Percentiles rank a stretch among this genome's conserved stretches.
Evolutionary conservation across 2,888 invertebrate genomes (phyloP).

Genomic region (Nezara viridula): DNA sequence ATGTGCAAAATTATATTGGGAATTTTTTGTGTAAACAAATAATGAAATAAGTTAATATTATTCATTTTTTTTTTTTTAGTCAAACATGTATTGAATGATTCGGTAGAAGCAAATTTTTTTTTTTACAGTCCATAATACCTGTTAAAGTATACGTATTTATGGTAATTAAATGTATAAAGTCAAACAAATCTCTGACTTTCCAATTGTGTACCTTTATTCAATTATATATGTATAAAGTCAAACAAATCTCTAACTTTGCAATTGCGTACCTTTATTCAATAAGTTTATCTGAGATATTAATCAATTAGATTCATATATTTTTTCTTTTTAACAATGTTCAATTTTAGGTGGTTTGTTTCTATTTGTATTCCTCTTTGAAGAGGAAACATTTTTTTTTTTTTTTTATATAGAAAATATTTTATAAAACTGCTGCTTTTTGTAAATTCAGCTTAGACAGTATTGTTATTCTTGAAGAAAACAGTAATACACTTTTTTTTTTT

Average conservation of each 20-base stretch:
- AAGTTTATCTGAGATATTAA: not conserved
- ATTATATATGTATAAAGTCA: not conserved
- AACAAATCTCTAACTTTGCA: not conserved
- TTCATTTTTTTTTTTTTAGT: not conserved
- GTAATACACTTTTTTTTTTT: not conserved
- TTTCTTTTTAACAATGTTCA: not conserved
- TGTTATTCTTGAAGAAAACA: not conserved
- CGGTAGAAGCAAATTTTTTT: not conserved
- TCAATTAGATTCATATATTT: not conserved
- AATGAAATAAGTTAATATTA: not conserved
- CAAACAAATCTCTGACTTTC: not conserved
- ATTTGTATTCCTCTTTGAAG: not conserved
- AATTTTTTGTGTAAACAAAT: not conserved
- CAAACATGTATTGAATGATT: too few relatives aligned
- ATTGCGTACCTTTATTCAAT: not conserved
- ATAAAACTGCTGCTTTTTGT: not conserved
- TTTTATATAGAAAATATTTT: not conserved
- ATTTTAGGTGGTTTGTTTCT: not conserved
- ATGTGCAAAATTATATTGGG: not conserved
- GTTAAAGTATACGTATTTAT: not conserved
- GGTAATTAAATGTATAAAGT: not conserved
- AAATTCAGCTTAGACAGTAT: not conserved
- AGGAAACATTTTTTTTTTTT: too few relatives aligned
- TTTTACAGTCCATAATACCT: not conserved
- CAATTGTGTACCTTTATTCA: not conserved